Percentiles rank a stretch among this genome's conserved stretches.
Evolutionary conservation across 2,797 vertebrate species (phyloP).

Genomic region (Notoglanidium macrostoma): DNA sequence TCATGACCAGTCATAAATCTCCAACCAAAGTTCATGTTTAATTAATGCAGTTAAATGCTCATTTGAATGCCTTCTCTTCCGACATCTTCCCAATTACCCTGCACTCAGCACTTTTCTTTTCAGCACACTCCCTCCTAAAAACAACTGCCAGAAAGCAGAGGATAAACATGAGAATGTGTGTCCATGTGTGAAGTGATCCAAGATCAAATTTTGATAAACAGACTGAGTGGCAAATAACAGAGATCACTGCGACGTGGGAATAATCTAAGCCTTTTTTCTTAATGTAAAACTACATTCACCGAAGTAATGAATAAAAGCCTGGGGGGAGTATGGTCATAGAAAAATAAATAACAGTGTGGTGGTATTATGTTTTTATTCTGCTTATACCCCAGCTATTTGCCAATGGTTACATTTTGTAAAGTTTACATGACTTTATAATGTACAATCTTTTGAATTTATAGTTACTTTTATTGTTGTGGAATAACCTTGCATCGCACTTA

Average conservation of each 20-base stretch:
- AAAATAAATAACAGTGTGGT: neutral
- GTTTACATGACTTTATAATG: too few relatives aligned
- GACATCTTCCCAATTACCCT: slow-evolving; percentile 68
- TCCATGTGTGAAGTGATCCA: neutral
- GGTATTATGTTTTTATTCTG: neutral
- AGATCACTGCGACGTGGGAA: neutral
- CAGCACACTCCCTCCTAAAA: slow-evolving; percentile 48
- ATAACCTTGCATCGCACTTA: too few relatives aligned
- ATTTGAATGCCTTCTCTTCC: slow-evolving; percentile 65
- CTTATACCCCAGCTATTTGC: neutral
- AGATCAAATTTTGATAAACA: neutral
- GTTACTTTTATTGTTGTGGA: neutral
- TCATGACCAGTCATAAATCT: slow-evolving; percentile 64
- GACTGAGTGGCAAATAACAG: neutral
- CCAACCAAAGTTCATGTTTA: slow-evolving; percentile 61
- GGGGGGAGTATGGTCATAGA: neutral
- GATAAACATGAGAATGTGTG: neutral
- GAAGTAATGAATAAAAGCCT: neutral
- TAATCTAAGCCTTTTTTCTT: neutral
- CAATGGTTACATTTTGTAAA: neutral
- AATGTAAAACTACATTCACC: neutral
- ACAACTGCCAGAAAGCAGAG: neutral
- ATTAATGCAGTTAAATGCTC: slow-evolving; percentile 70
- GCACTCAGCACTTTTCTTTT: slow-evolving; percentile 58
- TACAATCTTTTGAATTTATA: too few relatives aligned